Evolutionary conservation across 2,888 invertebrate species (phyloP).

Genomic region (Sarcophaga rosellei): DNA sequence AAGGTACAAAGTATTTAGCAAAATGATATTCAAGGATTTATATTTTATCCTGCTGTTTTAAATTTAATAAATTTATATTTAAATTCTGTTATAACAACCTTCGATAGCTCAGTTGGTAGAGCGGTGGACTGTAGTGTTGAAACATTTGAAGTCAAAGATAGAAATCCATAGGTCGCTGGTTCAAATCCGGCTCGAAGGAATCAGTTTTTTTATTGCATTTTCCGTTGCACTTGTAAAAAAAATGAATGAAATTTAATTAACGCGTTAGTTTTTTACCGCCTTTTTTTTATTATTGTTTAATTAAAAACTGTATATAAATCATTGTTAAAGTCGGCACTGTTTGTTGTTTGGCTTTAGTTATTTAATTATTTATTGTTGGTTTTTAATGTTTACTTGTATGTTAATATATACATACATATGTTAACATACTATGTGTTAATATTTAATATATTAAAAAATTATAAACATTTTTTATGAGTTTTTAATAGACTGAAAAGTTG

Average conservation of each 20-base stretch:
- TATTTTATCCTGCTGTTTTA: too few relatives aligned
- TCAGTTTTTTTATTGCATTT: constrained; percentile 54
- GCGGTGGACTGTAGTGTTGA: constrained; percentile 76
- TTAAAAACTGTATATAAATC: constrained; percentile 1
- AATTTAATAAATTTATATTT: too few relatives aligned
- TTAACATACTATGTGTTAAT: too few relatives aligned
- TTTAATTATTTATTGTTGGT: constrained; percentile 2
- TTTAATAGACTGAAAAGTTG: too few relatives aligned
- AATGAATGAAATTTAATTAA: not conserved
- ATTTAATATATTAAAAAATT: too few relatives aligned
- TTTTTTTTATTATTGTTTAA: not conserved
- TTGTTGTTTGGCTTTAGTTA: not conserved
- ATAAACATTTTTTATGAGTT: too few relatives aligned
- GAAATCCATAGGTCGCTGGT: constrained; percentile 86
- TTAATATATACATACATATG: too few relatives aligned
- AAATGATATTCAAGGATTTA: too few relatives aligned
- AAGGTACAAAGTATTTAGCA: too few relatives aligned
- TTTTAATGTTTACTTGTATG: too few relatives aligned
- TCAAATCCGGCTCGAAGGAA: constrained; percentile 86
- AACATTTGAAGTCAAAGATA: constrained; percentile 15
- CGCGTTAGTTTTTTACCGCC: not conserved
- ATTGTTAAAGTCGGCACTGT: not conserved
- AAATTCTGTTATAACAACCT: constrained; percentile 2
- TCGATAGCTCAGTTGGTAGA: constrained; percentile 66
- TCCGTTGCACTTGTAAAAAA: not conserved